Conservation (phyloP, 1,140 invertebrate species). For the Caenorhabditis briggsae region DNA sequence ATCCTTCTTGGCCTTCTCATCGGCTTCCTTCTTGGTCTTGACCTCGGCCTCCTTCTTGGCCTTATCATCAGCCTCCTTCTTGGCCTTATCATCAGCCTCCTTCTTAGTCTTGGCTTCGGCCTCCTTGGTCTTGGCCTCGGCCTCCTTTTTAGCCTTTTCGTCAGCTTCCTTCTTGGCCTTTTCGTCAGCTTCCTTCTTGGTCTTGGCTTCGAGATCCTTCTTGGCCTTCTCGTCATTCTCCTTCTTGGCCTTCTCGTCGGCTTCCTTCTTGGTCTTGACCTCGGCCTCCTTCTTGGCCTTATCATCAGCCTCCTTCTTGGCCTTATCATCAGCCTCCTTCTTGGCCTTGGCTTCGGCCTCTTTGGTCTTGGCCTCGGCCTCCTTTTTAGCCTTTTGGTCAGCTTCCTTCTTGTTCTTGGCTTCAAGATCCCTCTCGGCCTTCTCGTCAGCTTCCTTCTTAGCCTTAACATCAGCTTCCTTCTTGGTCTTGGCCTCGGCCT, state of each 20-base stretch:
- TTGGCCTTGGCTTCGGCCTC: neutral
- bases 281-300: neutral
- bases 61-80: constrained; percentile 56
- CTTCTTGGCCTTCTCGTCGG: neutral
- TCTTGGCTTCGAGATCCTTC: neutral
- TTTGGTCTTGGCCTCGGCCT: neutral
- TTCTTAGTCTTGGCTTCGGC: constrained; percentile 1
- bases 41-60: constrained; percentile 28
- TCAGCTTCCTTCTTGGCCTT: neutral
- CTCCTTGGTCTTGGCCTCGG: constrained; percentile 39
- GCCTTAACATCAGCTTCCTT: neutral
- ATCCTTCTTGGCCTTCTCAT: constrained; percentile 1
- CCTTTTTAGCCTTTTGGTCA: constrained; percentile 1
- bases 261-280: neutral
- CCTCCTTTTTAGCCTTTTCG: neutral
- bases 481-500: neutral
- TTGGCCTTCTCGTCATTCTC: neutral
- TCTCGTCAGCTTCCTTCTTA: neutral
- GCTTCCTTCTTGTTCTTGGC: constrained; percentile 8
- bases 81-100: constrained; percentile 25
- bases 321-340: neutral
- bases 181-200: neutral
- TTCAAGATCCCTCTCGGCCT: neutral
- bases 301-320: neutral
- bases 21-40: constrained; percentile 26